Conservation (phyloP, 2,797 vertebrate genomes). For the Naso thynnoides region DNA sequence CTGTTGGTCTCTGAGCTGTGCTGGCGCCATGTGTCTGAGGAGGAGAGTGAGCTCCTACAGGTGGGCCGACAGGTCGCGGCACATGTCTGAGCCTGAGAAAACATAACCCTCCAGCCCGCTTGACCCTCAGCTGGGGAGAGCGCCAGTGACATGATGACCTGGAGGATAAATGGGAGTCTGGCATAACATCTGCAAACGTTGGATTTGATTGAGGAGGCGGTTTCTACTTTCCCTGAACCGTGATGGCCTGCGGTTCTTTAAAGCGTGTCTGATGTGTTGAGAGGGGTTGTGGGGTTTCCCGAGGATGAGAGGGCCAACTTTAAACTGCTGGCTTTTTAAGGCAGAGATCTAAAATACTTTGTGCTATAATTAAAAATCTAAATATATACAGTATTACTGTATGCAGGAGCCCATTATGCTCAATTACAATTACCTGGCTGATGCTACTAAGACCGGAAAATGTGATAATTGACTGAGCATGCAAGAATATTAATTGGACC, state of each 20-base stretch:
- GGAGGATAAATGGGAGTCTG: slow-evolving; percentile 16
- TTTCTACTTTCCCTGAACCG: slow-evolving; percentile 17
- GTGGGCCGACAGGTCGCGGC: not conserved
- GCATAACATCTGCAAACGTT: slow-evolving; percentile 39
- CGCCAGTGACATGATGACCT: not conserved
- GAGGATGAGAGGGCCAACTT: not conserved
- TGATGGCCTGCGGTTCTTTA: not conserved
- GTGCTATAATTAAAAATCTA: slow-evolving; percentile 25
- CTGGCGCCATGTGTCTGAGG: not conserved
- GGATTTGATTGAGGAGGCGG: not conserved
- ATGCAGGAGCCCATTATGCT: slow-evolving; percentile 15
- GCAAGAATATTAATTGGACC: slow-evolving; percentile 34
- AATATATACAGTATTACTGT: slow-evolving; percentile 6
- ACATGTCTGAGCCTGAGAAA: slow-evolving; percentile 14
- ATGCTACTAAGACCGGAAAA: slow-evolving; percentile 34
- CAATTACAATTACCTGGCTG: slow-evolving; percentile 22
- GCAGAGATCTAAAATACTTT: not conserved
- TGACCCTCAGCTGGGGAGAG: slow-evolving; percentile 20
- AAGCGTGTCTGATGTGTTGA: not conserved
- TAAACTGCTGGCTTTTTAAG: slow-evolving; percentile 3
- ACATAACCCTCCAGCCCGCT: slow-evolving; percentile 23
- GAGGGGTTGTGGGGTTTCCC: not conserved
- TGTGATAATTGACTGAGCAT: slow-evolving; percentile 37
- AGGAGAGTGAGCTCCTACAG: slow-evolving; percentile 14
- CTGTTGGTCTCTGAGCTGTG: too few relatives aligned